phyloP scores from a whole-genome alignment of 23 tunicate genomes.

The Halocynthia aurantium region DNA sequence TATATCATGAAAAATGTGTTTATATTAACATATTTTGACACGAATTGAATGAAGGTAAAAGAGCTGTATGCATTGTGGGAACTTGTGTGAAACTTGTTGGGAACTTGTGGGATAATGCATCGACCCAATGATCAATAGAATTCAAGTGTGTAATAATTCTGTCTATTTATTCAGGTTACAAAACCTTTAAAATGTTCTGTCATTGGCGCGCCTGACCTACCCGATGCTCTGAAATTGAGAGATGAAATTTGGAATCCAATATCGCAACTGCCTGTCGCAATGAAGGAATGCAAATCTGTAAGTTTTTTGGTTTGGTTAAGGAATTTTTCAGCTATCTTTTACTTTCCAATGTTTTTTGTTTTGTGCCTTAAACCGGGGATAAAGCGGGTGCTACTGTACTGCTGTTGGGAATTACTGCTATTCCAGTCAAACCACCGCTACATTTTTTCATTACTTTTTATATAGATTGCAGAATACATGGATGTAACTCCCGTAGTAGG shows the following conservation, averaged over 20 bases:
- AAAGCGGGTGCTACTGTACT: background rate
- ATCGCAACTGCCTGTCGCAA: slow-evolving; percentile 19
- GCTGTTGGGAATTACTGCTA: background rate
- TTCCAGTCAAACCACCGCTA: background rate
- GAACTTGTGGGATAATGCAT: background rate
- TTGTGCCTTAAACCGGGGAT: background rate
- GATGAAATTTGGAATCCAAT: slow-evolving; percentile 42
- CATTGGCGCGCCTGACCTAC: slow-evolving; percentile 42
- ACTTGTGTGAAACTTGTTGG: too few relatives aligned
- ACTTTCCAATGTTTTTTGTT: background rate
- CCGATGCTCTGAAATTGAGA: slow-evolving; percentile 15
- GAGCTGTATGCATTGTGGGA: too few relatives aligned
- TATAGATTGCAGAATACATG: slow-evolving; percentile 60
- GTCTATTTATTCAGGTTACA: slow-evolving; percentile 13
- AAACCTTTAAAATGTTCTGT: slow-evolving; percentile 34
- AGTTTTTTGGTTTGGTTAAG: background rate
- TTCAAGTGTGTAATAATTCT: background rate
- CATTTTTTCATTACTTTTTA: background rate
- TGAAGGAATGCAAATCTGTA: slow-evolving; percentile 64
- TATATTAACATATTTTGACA: too few relatives aligned
- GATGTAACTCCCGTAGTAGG: slow-evolving; percentile 42
- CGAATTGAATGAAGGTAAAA: too few relatives aligned
- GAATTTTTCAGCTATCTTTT: background rate
- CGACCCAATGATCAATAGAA: background rate
- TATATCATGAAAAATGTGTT: too few relatives aligned